Evolutionary conservation across 2,888 invertebrate species (phyloP).

Genomic region (Drosophila antonietae): DNA sequence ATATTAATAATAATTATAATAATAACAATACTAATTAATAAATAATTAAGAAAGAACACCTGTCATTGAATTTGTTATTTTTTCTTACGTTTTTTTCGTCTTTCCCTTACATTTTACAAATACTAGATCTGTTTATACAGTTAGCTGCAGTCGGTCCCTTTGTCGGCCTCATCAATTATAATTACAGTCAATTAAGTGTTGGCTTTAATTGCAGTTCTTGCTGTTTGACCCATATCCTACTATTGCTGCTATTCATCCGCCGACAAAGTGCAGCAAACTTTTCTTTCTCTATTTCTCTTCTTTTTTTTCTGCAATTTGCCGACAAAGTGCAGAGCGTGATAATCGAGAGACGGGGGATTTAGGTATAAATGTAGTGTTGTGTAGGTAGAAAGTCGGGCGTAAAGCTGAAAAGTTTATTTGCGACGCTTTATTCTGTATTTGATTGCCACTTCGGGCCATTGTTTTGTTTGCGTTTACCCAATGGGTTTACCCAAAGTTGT

Average conservation of each 20-base stretch:
- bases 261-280: constrained; percentile 21
- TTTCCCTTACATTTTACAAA: background rate
- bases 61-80: background rate
- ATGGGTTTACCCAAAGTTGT: background rate
- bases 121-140: background rate
- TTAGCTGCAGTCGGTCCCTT: constrained; percentile 13
- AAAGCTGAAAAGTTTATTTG: constrained; percentile 34
- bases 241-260: constrained; percentile 3
- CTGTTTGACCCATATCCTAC: constrained; percentile 58
- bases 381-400: background rate
- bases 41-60: background rate
- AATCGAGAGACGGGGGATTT: background rate
- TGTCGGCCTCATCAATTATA: constrained; percentile 58
- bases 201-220: constrained; percentile 49
- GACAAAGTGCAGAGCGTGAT: constrained; percentile 20
- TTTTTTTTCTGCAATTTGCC: constrained; percentile 20
- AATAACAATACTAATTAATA: background rate
- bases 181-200: constrained; percentile 55
- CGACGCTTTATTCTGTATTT: constrained; percentile 35
- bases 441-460: constrained; percentile 42
- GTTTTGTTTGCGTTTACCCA: constrained; percentile 32
- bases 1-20: too few relatives aligned
- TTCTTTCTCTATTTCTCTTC: background rate
- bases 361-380: background rate
- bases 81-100: too few relatives aligned